Percentiles rank a stretch among this genome's conserved stretches.
Conservation (phyloP, 2,797 vertebrate species). For the Micromesistius poutassou region DNA sequence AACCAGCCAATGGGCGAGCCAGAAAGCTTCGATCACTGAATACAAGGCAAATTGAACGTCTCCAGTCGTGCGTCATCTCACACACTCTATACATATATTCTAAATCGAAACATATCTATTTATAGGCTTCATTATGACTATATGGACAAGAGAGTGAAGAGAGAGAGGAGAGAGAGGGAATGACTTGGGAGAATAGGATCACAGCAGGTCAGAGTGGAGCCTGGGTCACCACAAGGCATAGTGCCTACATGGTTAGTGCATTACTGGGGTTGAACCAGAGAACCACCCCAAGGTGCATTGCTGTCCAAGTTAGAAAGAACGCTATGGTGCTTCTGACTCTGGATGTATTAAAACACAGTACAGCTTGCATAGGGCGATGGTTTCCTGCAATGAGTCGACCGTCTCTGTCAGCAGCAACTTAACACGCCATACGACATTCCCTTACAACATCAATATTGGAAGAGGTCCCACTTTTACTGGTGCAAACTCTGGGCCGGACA, state of each 20-base stretch:
- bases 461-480: too few relatives aligned
- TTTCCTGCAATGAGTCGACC: too few relatives aligned
- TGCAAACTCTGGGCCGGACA: too few relatives aligned
- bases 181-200: not conserved
- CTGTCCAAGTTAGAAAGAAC: not conserved
- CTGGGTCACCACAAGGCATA: not conserved
- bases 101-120: too few relatives aligned
- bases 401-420: too few relatives aligned
- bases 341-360: too few relatives aligned
- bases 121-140: too few relatives aligned
- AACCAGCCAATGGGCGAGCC: not conserved
- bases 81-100: too few relatives aligned
- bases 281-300: too few relatives aligned
- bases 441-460: too few relatives aligned
- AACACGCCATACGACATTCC: too few relatives aligned
- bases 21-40: not conserved
- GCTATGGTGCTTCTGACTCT: not conserved
- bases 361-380: too few relatives aligned
- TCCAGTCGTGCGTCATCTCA: not conserved
- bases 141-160: not conserved
- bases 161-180: not conserved
- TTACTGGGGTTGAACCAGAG: not conserved
- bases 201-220: not conserved
- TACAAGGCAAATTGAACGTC: not conserved
- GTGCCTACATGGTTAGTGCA: not conserved